These are phyloP conservation scores for Pipistrellus kuhlii DNA, from an alignment of 2,797 vertebrate genomes.

Conservation along the genomic window DNA sequence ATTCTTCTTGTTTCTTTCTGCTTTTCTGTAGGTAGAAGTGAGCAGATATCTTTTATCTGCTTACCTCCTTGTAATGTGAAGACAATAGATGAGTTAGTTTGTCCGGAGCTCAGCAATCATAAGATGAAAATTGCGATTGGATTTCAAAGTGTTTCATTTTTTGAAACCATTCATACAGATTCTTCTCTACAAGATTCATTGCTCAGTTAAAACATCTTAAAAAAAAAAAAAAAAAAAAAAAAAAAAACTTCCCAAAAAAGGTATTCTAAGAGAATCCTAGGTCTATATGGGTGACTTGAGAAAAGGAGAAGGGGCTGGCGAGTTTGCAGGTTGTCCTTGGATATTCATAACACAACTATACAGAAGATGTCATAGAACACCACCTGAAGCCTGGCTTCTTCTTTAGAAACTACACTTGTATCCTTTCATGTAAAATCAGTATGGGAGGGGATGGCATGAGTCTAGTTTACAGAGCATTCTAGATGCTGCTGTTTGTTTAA, in stretches of 20 bases:
- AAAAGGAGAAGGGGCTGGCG: neutral
- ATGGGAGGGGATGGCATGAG: neutral
- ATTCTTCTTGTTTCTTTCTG: neutral
- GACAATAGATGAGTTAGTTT: neutral
- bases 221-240: no score
- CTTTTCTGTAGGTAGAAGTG: neutral
- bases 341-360: neutral
- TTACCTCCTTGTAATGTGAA: neutral
- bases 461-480: neutral
- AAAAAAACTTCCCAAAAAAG: neutral
- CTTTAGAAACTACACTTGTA: neutral
- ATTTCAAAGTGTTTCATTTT: constrained; percentile 3
- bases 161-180: neutral
- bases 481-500: constrained; percentile 6
- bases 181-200: neutral
- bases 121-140: neutral
- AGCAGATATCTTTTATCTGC: neutral
- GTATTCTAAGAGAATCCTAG: neutral
- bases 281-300: neutral
- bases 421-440: neutral
- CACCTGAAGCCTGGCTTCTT: neutral
- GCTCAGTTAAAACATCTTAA: constrained; percentile 14
- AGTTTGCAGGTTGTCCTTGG: neutral
- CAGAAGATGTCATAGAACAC: neutral
- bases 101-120: neutral